Evolutionary conservation across 2,888 invertebrate species (phyloP), one percentile per base, ranked within the genome.

Genomic region (Coremacera marginata): DNA sequence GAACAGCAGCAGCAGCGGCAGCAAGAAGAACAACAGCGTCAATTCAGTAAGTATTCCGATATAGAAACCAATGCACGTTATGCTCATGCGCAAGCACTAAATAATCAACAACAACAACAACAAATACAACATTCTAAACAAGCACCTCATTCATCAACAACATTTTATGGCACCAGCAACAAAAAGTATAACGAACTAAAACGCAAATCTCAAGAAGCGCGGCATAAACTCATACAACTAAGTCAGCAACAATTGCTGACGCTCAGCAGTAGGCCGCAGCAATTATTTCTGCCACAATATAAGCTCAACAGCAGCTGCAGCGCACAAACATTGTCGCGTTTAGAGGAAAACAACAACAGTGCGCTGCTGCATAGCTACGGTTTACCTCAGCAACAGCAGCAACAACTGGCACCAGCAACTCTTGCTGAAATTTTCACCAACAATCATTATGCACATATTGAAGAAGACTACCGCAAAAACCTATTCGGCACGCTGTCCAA

Each of bases 131-230:
- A 22, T 3, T 14, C 31, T 11, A 57, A 37, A 71, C 68, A 70
- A 75, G 9, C 70, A 73, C 73, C 63, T 51, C 57, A 79, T 77
- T 75, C 81, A 71, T 73, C 79, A 37, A 76, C 79, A 77, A 77
- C 82, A 76, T 74, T 79, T 80, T 83, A 83, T 81, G 80, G 82
- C 83, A 83, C 81, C 71, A 84, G 82, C 81, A 84, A 83, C 71
- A 87, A 85, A 83, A 89, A 89, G 82, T 88, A 88, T 81, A 85
- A 84, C 73, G 88, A 89, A 84, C 83, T 88, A 79, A 89, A 88
- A 82, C 86, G 87, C 81, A 88, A 87, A 82, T 88, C 89, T 68
- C 86, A 85, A 73, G 89, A 89, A 81, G 83, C 85, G 83, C 87
- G 88, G 44, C 85, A 85, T 68, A 87, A 88, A 71, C 82, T 86